Percentiles rank a stretch among this genome's conserved stretches.
Conservation (phyloP, 1,140 invertebrate species). For the Zaprionus lachaisei region DNA sequence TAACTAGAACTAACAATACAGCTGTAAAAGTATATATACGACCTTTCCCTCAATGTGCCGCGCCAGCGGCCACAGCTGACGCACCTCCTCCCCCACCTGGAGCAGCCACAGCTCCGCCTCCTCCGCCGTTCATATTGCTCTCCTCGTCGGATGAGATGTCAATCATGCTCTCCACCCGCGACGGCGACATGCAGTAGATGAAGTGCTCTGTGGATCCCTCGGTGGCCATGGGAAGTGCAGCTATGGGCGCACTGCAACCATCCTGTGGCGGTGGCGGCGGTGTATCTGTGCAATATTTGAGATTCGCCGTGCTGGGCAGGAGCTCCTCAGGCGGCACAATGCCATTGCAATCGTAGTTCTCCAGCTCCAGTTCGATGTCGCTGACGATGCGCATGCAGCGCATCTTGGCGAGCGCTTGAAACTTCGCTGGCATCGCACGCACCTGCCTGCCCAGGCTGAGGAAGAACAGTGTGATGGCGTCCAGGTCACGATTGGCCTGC, state of each 20-base stretch:
- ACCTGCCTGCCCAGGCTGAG: conserved; percentile 76
- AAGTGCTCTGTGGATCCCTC: conserved; percentile 78
- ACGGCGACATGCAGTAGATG: conserved; percentile 82
- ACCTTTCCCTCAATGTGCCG: conserved; percentile 26
- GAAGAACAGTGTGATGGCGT: conserved; percentile 81
- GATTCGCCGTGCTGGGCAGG: conserved; percentile 45
- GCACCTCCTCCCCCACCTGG: conserved; percentile 2
- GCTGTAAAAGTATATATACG: conserved; percentile 15
- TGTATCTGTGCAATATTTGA: conserved; percentile 76
- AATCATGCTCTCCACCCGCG: conserved; percentile 82
- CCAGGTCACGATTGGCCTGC: conserved; percentile 79
- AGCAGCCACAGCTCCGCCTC: conserved; percentile 1
- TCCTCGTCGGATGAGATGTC: conserved; percentile 83
- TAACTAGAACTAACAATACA: conserved; percentile 35
- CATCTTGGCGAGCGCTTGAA: conserved; percentile 81
- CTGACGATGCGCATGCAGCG: conserved; percentile 83
- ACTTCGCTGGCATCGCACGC: conserved; percentile 80
- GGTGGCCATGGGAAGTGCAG: conserved; percentile 38
- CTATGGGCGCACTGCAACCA: conserved; percentile 49
- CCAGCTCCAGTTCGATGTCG: conserved; percentile 78
- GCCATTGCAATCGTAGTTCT: conserved; percentile 75
- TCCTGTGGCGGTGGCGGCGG: conserved; percentile 59
- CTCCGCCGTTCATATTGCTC: conserved; percentile 63
- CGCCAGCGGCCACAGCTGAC: background rate
- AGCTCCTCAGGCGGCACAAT: conserved; percentile 57